Conservation (phyloP, 2,888 invertebrate genomes). For the Autographa gamma region DNA sequence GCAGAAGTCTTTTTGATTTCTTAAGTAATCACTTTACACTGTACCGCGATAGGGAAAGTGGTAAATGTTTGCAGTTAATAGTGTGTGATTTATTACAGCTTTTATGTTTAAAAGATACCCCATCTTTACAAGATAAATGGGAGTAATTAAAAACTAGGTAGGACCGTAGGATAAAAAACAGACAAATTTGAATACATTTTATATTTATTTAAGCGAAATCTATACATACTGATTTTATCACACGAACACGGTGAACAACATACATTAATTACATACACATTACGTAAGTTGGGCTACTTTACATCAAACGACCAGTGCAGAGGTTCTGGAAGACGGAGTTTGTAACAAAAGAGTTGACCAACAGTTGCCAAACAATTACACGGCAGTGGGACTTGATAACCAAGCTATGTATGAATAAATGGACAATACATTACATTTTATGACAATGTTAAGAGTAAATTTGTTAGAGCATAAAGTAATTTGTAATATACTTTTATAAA, state of each 20-base stretch:
- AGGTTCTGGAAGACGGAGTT: constrained; percentile 36
- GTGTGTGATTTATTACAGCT: no score
- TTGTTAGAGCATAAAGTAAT: no score
- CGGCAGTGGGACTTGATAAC: background rate
- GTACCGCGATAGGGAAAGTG: no score
- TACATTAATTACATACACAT: constrained; percentile 56
- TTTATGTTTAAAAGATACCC: no score
- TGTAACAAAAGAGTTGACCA: background rate
- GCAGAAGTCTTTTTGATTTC: no score
- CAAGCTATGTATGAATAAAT: background rate
- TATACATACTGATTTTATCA: constrained; percentile 78
- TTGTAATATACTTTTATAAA: background rate
- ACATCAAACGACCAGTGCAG: constrained; percentile 42
- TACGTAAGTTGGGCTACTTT: constrained; percentile 50
- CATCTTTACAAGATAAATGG: no score
- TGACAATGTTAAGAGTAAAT: no score
- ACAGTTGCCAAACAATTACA: constrained; percentile 18
- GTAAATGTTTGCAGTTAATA: no score
- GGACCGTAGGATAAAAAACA: constrained; percentile 51
- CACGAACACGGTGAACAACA: constrained; percentile 72
- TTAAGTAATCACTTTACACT: no score
- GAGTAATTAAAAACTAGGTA: background rate
- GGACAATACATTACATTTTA: background rate
- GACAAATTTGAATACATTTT: constrained; percentile 73
- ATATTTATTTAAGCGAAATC: constrained; percentile 82